phyloP scores from a whole-genome alignment of 2,888 invertebrate genomes.

The Malacosoma neustria region DNA sequence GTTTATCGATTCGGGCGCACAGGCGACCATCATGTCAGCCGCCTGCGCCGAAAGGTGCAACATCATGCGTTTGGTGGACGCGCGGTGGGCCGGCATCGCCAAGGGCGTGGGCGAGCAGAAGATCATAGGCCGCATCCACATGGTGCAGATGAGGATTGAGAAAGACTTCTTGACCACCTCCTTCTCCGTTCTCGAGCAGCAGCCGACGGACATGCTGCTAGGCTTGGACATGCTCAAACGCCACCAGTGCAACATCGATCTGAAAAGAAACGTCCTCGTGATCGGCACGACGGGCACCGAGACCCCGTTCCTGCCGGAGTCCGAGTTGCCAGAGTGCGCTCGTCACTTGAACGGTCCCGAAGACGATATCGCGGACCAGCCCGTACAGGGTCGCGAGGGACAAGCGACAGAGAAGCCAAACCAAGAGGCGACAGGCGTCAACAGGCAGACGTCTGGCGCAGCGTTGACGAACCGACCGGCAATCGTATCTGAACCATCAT shows the following conservation, averaged over 20 bases:
- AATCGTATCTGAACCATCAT: too few species aligned
- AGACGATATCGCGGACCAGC: slow-evolving; percentile 72
- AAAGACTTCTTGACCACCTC: slow-evolving; percentile 95
- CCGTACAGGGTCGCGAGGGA: slow-evolving; percentile 77
- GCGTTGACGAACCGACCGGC: too few species aligned
- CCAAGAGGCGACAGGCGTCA: slow-evolving; percentile 62
- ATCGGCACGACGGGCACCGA: slow-evolving; percentile 97
- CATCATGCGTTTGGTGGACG: slow-evolving; percentile 92
- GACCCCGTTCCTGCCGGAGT: slow-evolving; percentile 89
- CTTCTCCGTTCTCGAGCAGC: slow-evolving; percentile 96
- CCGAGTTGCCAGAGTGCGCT: slow-evolving; percentile 80
- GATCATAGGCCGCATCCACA: slow-evolving; percentile 97
- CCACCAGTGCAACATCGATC: slow-evolving; percentile 95
- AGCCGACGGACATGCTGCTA: slow-evolving; percentile 98
- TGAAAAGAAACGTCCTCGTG: slow-evolving; percentile 88
- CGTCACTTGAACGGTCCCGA: slow-evolving; percentile 82
- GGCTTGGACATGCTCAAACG: slow-evolving; percentile 98
- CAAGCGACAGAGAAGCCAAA: slow-evolving; percentile 83
- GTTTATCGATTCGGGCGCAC: slow-evolving; percentile 98
- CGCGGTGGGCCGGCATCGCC: slow-evolving; percentile 95
- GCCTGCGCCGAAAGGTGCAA: slow-evolving; percentile 96
- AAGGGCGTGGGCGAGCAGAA: slow-evolving; percentile 98
- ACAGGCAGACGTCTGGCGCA: too few species aligned
- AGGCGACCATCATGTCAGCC: slow-evolving; percentile 98
- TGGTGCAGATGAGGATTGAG: slow-evolving; percentile 97